Percentiles rank a stretch among this genome's conserved stretches.
Conservation (phyloP, 2,888 invertebrate species). For the Eupithecia abbreviata region DNA sequence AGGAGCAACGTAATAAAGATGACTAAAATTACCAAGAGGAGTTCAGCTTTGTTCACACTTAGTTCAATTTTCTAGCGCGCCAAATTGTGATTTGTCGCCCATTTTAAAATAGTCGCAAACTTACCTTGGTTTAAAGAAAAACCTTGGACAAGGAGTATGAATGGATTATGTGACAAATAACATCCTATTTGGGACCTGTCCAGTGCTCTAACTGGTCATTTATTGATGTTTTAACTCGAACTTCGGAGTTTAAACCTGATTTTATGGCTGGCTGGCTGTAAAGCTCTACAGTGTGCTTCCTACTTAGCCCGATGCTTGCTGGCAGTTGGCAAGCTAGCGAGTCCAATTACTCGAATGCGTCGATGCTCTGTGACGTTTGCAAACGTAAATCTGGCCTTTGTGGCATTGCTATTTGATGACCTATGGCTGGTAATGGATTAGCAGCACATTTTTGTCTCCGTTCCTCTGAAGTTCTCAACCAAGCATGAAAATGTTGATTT, state of each 20-base stretch:
- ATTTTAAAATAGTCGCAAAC: neutral
- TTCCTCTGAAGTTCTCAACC: no score
- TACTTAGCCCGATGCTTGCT: slow-evolving; percentile 10
- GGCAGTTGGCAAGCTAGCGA: slow-evolving; percentile 34
- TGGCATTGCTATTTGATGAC: neutral
- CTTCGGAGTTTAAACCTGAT: neutral
- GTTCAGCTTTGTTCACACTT: neutral
- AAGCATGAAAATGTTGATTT: no score
- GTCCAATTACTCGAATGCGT: slow-evolving; percentile 35
- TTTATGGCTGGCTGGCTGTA: neutral
- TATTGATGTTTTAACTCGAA: neutral
- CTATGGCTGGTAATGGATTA: neutral
- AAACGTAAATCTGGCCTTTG: neutral
- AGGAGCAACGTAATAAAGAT: neutral
- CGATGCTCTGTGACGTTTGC: slow-evolving; percentile 9
- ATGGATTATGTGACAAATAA: neutral
- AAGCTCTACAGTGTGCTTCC: slow-evolving; percentile 2
- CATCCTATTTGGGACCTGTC: neutral
- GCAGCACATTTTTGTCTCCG: neutral
- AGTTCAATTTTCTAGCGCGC: neutral
- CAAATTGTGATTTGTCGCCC: neutral
- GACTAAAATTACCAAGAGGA: neutral
- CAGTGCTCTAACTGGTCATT: neutral
- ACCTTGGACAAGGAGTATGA: neutral
- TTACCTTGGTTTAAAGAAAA: neutral